Evolutionary conservation across 2,888 invertebrate genomes (phyloP).

Genomic region (Allacma fusca): DNA sequence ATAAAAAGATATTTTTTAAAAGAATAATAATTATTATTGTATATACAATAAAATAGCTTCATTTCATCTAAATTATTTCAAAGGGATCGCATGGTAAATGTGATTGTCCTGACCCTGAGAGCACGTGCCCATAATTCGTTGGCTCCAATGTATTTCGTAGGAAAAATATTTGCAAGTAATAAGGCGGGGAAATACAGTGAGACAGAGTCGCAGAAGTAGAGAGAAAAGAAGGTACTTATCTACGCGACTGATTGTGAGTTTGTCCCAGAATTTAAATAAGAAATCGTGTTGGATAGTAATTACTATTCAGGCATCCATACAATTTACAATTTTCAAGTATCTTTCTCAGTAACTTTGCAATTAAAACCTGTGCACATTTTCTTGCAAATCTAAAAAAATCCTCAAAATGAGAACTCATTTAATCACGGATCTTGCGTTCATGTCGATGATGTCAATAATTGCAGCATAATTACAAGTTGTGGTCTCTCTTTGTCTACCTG

Average conservation of each 20-base stretch:
- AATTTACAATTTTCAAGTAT: neutral
- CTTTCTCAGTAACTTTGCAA: neutral
- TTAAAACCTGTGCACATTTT: neutral
- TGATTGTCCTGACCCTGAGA: neutral
- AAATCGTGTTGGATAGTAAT: no score
- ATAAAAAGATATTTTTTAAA: no score
- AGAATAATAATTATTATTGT: no score
- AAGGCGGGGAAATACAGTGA: no score
- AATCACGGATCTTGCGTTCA: neutral
- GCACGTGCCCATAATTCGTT: neutral
- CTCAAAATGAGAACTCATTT: neutral
- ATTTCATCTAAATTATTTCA: neutral
- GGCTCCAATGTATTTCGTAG: no score
- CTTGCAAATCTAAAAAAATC: neutral
- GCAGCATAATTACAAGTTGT: constrained; percentile 17
- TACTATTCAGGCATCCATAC: no score
- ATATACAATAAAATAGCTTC: neutral
- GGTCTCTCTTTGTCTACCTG: neutral
- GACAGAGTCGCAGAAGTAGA: no score
- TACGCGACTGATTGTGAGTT: no score
- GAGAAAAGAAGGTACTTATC: no score
- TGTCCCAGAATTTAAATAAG: no score
- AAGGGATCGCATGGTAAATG: neutral
- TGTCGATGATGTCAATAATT: constrained; percentile 28
- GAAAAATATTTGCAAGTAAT: neutral